Base-by-base conservation (phyloP, 2,888 invertebrate species). In the Matsumyia berberina region DNA sequence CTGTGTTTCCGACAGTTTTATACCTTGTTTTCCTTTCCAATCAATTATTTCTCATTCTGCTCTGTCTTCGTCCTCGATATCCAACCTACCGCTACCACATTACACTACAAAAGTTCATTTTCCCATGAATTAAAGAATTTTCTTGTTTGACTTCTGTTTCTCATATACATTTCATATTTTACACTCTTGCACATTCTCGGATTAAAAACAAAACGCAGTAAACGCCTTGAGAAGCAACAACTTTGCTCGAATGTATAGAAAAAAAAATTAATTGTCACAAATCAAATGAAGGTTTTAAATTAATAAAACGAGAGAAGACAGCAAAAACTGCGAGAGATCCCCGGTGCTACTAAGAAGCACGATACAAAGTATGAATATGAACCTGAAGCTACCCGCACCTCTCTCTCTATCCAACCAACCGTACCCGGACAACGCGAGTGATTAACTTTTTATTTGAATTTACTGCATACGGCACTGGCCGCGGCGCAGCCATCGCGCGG, bases 371-470 rank as follows among this genome's bases (percentile, higher is more conserved):
- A 24, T 24, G n/a, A n/a, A 51, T 46, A 24, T 17, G 37, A 67
- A 62, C 42, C 72, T 42, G 39, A 33, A 64, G 42, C 57, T 12
- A 35, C 77, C 42, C 69, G 58, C 49, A 58, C 35, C 37, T 39
- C 35, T 17, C 39, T 39, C 19, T 29, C 55, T 17, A 24, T 24
- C 44, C 9, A n/a, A n/a, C n/a, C n/a, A n/a, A n/a, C n/a, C 29
- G 69, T 51, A 44, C 64, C 35, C 37, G 33, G 44, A 53, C 51
- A 51, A 35, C 55, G 31, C 70, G 58, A 55, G 80, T 80, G 85
- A 85, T 80, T 74, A 85, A 85, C 15, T 74, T 80, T 85, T 85
- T 73, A 83, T 83, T 69, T 78, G 29, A 83, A 83, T 79, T 79
- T 83, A 74, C 83, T 83, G 62, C 79, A 83, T 69, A 46, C 44